Conservation (phyloP, 92 coral and sea anemone species). For the Palythoa caribaeorum region DNA sequence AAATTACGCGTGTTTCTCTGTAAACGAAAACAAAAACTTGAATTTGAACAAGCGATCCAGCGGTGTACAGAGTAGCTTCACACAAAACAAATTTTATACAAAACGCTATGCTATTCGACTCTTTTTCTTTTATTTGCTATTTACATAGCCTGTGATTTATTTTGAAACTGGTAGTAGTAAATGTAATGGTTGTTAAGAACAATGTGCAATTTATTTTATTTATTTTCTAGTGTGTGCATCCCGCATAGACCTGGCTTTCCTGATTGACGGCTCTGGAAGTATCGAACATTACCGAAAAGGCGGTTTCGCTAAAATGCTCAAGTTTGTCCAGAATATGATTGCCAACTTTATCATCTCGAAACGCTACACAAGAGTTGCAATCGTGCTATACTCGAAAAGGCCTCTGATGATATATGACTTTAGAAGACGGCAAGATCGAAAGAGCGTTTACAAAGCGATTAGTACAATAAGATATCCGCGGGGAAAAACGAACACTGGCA, state of each 20-base stretch:
- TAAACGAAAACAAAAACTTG: too few relatives aligned
- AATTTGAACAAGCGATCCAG: too few relatives aligned
- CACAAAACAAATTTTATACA: too few relatives aligned
- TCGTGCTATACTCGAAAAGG: conserved; percentile 73
- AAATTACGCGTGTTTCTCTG: too few relatives aligned
- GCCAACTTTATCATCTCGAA: conserved; percentile 78
- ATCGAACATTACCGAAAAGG: conserved; percentile 86
- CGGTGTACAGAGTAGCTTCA: too few relatives aligned
- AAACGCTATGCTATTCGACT: too few relatives aligned
- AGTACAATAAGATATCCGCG: conserved; percentile 85
- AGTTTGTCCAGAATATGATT: conserved; percentile 77
- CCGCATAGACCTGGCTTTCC: conserved; percentile 83
- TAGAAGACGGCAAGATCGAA: conserved; percentile 60
- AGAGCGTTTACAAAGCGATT: conserved; percentile 59
- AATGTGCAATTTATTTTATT: background rate
- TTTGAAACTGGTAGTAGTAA: background rate
- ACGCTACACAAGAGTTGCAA: conserved; percentile 76
- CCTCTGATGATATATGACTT: conserved; percentile 77
- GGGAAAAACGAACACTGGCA: conserved; percentile 87
- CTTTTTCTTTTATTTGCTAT: too few relatives aligned
- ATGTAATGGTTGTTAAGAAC: background rate
- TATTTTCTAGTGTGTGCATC: conserved; percentile 68
- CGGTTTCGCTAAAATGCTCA: conserved; percentile 82
- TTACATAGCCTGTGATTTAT: too few relatives aligned
- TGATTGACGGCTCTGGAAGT: conserved; percentile 96